Evolutionary conservation across 2,113 vertebrate genomes (phyloP).

Genomic region (Rhizomys pruinosus): DNA sequence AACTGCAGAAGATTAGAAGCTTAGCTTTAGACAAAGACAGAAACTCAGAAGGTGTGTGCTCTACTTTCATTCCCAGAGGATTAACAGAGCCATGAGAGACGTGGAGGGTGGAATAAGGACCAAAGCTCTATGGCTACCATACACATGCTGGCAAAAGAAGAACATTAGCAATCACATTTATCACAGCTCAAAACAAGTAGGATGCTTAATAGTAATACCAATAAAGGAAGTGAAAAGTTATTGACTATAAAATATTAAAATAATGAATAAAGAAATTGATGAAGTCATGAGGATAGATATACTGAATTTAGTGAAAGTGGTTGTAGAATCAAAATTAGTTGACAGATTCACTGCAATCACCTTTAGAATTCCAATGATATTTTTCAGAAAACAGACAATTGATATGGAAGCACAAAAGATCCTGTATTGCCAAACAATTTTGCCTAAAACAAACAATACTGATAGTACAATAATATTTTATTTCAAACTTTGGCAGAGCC

Average conservation of each 20-base stretch:
- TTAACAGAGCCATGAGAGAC: not conserved
- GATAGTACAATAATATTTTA: not conserved
- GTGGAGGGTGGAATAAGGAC: too few relatives aligned
- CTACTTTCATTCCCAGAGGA: too few relatives aligned
- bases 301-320: not conserved
- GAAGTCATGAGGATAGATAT: not conserved
- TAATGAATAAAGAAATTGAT: not conserved
- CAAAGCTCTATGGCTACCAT: not conserved
- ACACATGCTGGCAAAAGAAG: not conserved
- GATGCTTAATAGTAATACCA: not conserved
- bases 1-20: not conserved
- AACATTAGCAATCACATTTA: not conserved
- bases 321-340: not conserved
- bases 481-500: not conserved
- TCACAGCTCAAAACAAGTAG: not conserved
- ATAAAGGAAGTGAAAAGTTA: not conserved
- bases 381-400: too few relatives aligned
- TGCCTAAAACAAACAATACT: not conserved
- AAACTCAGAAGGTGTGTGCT: too few relatives aligned
- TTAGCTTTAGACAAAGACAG: not conserved
- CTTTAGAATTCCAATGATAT: too few relatives aligned
- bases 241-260: not conserved
- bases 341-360: not conserved
- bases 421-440: not conserved
- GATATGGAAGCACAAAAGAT: not conserved